Percentiles rank a stretch among this genome's conserved stretches.
Evolutionary conservation across 1,140 invertebrate species (phyloP).

Genomic region (Hycleus cichorii): DNA sequence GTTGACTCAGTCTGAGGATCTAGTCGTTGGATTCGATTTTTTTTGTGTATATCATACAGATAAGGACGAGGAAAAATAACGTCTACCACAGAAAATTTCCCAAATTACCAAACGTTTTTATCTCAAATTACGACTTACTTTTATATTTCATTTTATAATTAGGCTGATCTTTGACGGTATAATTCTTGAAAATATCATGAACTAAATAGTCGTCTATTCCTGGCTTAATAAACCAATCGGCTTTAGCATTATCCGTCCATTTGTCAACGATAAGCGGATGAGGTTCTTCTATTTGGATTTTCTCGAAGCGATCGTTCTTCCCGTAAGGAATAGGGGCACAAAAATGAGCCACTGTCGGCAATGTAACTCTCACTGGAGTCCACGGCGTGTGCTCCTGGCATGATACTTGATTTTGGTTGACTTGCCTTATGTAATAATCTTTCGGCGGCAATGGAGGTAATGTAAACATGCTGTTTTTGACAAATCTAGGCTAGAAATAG

Average conservation of each 20-base stretch:
- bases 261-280: conserved; percentile 25
- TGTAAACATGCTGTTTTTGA: conserved; percentile 28
- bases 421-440: conserved; percentile 30
- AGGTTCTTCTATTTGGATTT: conserved; percentile 2
- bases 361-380: conserved; percentile 28
- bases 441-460: conserved; percentile 32
- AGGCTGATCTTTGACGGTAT: conserved; percentile 36
- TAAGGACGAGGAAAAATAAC: too few relatives aligned
- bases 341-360: conserved; percentile 28
- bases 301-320: conserved; percentile 22
- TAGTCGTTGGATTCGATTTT: background rate
- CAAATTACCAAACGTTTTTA: too few relatives aligned
- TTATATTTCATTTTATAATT: background rate
- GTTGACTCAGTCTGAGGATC: too few relatives aligned
- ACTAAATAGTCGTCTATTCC: conserved; percentile 44
- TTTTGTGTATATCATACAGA: background rate
- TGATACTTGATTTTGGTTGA: conserved; percentile 20
- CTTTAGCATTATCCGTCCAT: conserved; percentile 41
- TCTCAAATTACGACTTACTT: too few relatives aligned
- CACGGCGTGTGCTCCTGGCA: conserved; percentile 29
- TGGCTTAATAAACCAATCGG: conserved; percentile 46
- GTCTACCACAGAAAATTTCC: too few relatives aligned
- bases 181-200: conserved; percentile 43
- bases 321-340: conserved; percentile 27
- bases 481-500: background rate